Evolutionary conservation across 2,113 vertebrate genomes (phyloP).

Genomic region (Corapipo altera): DNA sequence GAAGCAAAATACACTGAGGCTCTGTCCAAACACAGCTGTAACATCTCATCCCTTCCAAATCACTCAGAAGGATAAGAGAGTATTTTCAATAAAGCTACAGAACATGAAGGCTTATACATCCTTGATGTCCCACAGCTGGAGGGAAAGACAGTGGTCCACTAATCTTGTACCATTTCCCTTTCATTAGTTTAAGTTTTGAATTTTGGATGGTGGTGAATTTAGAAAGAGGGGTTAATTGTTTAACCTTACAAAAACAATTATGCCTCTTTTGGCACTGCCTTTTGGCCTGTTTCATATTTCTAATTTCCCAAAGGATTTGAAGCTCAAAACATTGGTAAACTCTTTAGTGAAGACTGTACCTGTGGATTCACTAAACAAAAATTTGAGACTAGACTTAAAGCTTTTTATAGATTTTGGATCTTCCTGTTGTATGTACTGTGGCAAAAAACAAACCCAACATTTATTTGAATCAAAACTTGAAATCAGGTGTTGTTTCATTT

Average conservation of each 20-base stretch:
- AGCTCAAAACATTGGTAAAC: neutral
- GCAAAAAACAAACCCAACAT: neutral
- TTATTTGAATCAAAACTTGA: neutral
- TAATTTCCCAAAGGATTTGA: neutral
- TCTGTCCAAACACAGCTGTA: neutral
- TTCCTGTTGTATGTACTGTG: neutral
- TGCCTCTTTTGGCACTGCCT: accelerated
- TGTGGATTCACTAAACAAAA: neutral
- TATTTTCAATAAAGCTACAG: neutral
- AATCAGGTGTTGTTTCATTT: neutral
- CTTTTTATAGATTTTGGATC: neutral
- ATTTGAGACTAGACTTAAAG: neutral
- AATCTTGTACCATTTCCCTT: neutral
- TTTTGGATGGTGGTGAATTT: neutral
- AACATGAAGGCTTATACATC: neutral
- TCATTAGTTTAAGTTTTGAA: neutral
- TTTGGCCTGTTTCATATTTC: neutral
- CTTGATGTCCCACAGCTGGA: neutral
- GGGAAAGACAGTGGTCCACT: neutral
- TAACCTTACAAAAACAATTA: neutral
- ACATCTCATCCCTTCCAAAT: neutral
- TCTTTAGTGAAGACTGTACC: neutral
- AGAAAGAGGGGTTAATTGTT: neutral
- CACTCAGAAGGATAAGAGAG: neutral
- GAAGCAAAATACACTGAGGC: neutral